Evolutionary conservation across 2,888 invertebrate genomes (phyloP).

Genomic region (Torymus aiolomorphi): DNA sequence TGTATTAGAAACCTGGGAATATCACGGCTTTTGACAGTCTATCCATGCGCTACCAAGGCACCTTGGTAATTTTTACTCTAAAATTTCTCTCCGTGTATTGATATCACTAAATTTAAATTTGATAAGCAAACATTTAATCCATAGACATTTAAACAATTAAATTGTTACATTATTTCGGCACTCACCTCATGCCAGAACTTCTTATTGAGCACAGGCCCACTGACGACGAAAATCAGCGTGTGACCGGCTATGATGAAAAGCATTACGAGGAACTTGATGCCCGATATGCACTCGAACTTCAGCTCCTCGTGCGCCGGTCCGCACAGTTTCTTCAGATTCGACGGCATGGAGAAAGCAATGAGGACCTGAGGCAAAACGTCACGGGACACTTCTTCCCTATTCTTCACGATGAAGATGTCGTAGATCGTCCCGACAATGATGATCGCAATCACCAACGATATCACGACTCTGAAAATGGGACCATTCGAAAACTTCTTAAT

Average conservation of each 20-base stretch:
- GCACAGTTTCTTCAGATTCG: slow-evolving; percentile 79
- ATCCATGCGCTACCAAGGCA: too few species aligned
- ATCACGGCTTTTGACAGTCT: too few species aligned
- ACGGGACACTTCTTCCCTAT: slow-evolving; percentile 59
- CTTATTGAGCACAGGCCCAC: slow-evolving; percentile 83
- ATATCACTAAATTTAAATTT: too few species aligned
- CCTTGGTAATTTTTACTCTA: too few species aligned
- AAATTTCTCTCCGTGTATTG: too few species aligned
- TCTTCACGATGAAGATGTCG: slow-evolving; percentile 63
- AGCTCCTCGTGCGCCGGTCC: slow-evolving; percentile 79
- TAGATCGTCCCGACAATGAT: slow-evolving; percentile 67
- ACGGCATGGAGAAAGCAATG: slow-evolving; percentile 79
- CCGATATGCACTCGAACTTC: slow-evolving; percentile 81
- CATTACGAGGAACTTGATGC: slow-evolving; percentile 84
- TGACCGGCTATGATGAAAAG: slow-evolving; percentile 82
- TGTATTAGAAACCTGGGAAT: too few species aligned
- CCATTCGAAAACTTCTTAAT: too few species aligned
- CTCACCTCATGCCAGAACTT: slow-evolving; percentile 80
- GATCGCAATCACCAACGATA: slow-evolving; percentile 63
- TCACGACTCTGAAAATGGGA: slow-evolving; percentile 64
- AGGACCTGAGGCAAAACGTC: slow-evolving; percentile 63
- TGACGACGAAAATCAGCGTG: slow-evolving; percentile 81
- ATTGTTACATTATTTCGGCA: background rate
- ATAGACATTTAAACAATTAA: too few species aligned
- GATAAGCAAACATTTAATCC: too few species aligned